A percentile compares a stretch with the other conserved stretches of the same genome.
phyloP scores from a whole-genome alignment of 2,888 invertebrate genomes.

The Daptonema setosum region DNA sequence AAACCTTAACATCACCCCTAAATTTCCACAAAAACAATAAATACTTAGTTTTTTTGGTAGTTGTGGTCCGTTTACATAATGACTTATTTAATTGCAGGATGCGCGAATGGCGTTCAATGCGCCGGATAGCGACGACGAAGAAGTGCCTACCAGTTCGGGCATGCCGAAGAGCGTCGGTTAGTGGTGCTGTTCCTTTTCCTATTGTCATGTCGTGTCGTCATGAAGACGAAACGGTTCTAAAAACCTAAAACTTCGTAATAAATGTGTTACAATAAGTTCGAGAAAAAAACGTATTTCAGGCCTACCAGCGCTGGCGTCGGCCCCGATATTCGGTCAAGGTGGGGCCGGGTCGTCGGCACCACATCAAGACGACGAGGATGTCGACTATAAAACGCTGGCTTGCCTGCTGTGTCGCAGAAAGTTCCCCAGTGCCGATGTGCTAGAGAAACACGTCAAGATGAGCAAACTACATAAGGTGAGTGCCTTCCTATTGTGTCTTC shows the following conservation, averaged over 20 bases:
- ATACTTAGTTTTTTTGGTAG: no score
- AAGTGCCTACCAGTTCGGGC: not conserved
- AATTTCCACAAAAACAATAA: no score
- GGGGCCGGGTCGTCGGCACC: not conserved
- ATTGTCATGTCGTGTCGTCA: no score
- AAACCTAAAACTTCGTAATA: no score
- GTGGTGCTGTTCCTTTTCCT: no score
- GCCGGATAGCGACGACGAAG: not conserved
- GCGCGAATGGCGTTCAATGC: not conserved
- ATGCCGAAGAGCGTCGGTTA: no score
- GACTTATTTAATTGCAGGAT: not conserved
- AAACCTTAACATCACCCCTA: no score
- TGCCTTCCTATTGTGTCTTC: not conserved
- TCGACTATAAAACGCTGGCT: constrained; percentile 66
- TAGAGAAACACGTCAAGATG: constrained; percentile 64
- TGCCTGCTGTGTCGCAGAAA: constrained; percentile 84
- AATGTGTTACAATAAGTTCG: no score
- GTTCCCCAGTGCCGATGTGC: constrained; percentile 65
- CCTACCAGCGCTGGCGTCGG: not conserved
- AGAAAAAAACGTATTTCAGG: no score
- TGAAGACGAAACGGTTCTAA: no score
- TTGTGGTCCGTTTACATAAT: no score
- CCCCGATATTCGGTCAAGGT: not conserved
- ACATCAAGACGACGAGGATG: constrained; percentile 18
- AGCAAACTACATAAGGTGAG: constrained; percentile 68